A percentile compares a stretch with the other conserved stretches of the same genome.
phyloP scores from a whole-genome alignment of 92 coral and sea anemone species.

The Palythoa grandis region DNA sequence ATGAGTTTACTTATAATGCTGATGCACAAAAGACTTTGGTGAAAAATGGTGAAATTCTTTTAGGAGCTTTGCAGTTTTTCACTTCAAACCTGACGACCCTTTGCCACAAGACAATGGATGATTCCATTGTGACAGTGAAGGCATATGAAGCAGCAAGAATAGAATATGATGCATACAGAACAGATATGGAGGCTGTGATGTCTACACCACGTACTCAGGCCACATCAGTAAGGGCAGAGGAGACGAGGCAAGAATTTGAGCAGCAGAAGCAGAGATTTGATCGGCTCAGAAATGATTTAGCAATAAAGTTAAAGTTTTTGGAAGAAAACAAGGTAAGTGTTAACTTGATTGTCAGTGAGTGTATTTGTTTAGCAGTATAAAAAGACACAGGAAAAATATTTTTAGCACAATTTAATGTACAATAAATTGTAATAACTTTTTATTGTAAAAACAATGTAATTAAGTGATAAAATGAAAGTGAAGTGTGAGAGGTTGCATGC shows the following conservation, averaged over 20 bases:
- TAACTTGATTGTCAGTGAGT: too few relatives aligned
- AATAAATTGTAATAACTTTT: too few relatives aligned
- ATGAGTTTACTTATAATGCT: conserved; percentile 90
- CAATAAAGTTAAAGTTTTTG: conserved; percentile 90
- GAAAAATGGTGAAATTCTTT: conserved; percentile 93
- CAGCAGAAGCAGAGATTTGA: conserved; percentile 91
- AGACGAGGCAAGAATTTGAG: conserved; percentile 83
- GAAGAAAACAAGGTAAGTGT: conserved; percentile 92
- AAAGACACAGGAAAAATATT: too few relatives aligned
- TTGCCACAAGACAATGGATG: conserved; percentile 97
- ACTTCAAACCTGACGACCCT: conserved; percentile 88
- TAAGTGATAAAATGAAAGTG: too few relatives aligned
- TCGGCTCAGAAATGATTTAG: conserved; percentile 84
- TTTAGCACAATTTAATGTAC: too few relatives aligned
- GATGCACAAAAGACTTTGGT: conserved; percentile 92
- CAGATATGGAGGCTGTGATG: conserved; percentile 80
- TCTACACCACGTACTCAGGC: conserved; percentile 81
- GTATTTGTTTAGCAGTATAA: too few relatives aligned
- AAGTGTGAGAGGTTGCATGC: too few relatives aligned
- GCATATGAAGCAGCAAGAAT: conserved; percentile 95
- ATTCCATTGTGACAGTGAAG: conserved; percentile 91
- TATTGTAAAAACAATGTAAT: too few relatives aligned
- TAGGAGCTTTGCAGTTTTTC: conserved; percentile 92
- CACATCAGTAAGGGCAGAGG: conserved; percentile 78
- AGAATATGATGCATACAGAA: conserved; percentile 98